Conservation (phyloP, 2,888 invertebrate species). For the Quadroppia sp. region DNA sequence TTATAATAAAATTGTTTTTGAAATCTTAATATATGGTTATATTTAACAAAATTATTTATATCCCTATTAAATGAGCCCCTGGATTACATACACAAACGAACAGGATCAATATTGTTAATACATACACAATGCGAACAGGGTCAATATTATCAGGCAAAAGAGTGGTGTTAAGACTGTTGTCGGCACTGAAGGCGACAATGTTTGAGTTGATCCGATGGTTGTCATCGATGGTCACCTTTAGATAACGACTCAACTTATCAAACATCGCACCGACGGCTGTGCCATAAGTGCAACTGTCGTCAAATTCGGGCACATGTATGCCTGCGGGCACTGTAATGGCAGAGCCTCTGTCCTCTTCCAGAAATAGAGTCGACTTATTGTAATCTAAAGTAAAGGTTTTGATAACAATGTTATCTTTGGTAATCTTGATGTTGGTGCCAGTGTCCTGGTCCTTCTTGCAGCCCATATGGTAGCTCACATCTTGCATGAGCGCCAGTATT, state of each 20-base stretch:
- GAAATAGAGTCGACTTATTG: neutral
- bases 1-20: too few species aligned
- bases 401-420: conserved; percentile 26
- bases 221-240: neutral
- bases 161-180: neutral
- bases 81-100: too few species aligned
- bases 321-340: neutral
- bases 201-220: conserved; percentile 26
- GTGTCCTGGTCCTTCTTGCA: neutral
- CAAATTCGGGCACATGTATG: neutral
- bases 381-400: conserved; percentile 36
- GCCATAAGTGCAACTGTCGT: neutral
- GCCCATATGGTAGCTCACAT: conserved; percentile 1
- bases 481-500: conserved; percentile 29
- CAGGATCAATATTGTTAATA: too few species aligned
- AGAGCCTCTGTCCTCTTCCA: neutral
- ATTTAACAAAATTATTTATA: too few species aligned
- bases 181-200: conserved; percentile 36
- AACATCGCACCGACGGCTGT: conserved; percentile 34
- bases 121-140: conserved; percentile 15
- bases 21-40: too few species aligned
- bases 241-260: conserved; percentile 30
- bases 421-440: neutral
- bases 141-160: neutral
- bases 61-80: too few species aligned